Evolutionary conservation across 2,797 vertebrate species (phyloP), one percentile per base, ranked within the genome.

Genomic region (Discoglossus pictus): DNA sequence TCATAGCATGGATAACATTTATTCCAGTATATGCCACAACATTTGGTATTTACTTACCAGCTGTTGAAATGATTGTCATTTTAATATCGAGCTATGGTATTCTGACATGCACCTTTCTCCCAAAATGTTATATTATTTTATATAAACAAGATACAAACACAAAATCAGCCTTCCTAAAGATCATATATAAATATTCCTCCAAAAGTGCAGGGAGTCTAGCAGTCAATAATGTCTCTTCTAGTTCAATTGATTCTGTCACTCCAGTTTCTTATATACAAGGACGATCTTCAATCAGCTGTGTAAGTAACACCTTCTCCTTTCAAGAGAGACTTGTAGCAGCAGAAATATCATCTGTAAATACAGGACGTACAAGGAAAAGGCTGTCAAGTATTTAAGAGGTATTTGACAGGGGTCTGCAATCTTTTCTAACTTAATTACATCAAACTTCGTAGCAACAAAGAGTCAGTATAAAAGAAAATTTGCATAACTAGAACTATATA

Each of bases 31-130:
- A 94, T 0, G 79, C 88, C 35, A 94, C 88, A 38, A 94, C 93
- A 0, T 83, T 85, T 35, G 92, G 94, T 13, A 89, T 88, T 50
- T 94, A 95, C 62, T 78, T 93, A 42, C 91, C 92, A 0, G 92
- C 93, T 1, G 92, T 94, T 61, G 93, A 97, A 82, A 91, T 94
- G 75, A 93, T 94, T 0, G 86, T 95, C 18, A 93, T 96, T 69
- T 86, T 97, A 73, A 92, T 95, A 79, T 96, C 93, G 39, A 95
- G 92, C 70, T 96, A 94, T 0, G 90, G 92, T 7, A 89, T 95
- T 50, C 78, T 96, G 27, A 83, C 90, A 69, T 96, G 93, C 68
- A 94, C 88, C 2, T 96, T 95, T 75, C 83, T 96, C 48, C 92
- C 94, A 17, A 96, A 95, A 78, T 96, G 92, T 72, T 95, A 96